These are phyloP conservation scores for Phymastichus coffea DNA, from an alignment of 1,140 invertebrate species.

Conservation along the genomic window DNA sequence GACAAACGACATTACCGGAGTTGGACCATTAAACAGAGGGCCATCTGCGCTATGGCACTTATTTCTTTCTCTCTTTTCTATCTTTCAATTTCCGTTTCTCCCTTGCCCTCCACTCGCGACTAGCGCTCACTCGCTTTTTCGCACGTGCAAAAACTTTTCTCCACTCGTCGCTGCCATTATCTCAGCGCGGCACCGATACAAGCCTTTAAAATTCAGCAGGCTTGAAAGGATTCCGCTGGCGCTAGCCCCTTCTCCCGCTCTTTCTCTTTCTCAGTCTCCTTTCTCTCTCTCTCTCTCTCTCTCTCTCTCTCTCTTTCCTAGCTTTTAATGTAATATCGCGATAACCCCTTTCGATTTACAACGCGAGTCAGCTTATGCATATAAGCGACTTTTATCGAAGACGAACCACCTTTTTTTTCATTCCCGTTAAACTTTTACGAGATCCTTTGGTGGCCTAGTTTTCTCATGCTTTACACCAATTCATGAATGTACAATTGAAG, in stretches of 20 bases:
- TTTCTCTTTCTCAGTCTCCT: no score
- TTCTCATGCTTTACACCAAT: no score
- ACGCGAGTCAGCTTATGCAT: neutral
- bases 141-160: slow-evolving; percentile 28
- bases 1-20: slow-evolving; percentile 3
- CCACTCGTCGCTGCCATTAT: slow-evolving; percentile 27
- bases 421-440: no score
- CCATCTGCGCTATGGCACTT: slow-evolving; percentile 10
- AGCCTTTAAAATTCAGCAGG: slow-evolving; percentile 19
- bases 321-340: slow-evolving; percentile 15
- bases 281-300: no score
- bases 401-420: no score
- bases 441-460: no score
- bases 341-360: slow-evolving; percentile 8
- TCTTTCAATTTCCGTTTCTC: slow-evolving; percentile 5
- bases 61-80: neutral
- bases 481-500: no score
- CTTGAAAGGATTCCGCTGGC: slow-evolving; percentile 1
- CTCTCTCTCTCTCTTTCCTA: no score
- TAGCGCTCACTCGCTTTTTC: slow-evolving; percentile 14
- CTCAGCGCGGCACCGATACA: slow-evolving; percentile 15
- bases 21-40: slow-evolving; percentile 21
- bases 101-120: slow-evolving; percentile 3
- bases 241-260: no score
- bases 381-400: no score